Conservation (phyloP, 2,888 invertebrate species). For the Lampropteryx suffumata region DNA sequence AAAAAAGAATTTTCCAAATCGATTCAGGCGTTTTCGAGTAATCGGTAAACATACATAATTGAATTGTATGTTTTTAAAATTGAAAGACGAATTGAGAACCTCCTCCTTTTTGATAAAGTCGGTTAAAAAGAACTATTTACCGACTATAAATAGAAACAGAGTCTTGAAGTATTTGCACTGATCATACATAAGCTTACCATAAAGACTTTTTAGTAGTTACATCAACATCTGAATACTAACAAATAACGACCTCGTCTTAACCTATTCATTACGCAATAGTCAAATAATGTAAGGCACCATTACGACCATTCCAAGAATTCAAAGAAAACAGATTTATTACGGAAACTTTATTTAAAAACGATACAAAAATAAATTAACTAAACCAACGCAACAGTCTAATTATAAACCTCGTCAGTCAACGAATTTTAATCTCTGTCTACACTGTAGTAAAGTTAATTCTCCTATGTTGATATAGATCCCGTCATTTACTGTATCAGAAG, state of each 20-base stretch:
- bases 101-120: no score
- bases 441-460: conserved; percentile 6
- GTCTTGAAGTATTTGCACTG: no score
- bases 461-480: background rate
- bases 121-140: no score
- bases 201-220: background rate
- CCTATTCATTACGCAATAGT: conserved; percentile 6
- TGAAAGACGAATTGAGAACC: no score
- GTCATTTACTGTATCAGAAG: conserved; percentile 1
- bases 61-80: no score
- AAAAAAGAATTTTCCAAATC: no score
- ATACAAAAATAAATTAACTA: conserved; percentile 51
- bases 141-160: no score
- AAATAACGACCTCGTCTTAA: background rate
- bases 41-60: no score
- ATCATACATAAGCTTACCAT: no score
- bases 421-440: conserved; percentile 2
- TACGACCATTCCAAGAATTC: conserved; percentile 17
- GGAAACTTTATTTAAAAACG: conserved; percentile 48
- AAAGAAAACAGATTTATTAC: conserved; percentile 30
- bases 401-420: conserved; percentile 1
- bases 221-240: background rate
- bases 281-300: conserved; percentile 1
- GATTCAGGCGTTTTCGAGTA: no score
- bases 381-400: conserved; percentile 25